Evolutionary conservation across 2,888 invertebrate genomes (phyloP).

Genomic region (Acanthosepion lycidas): DNA sequence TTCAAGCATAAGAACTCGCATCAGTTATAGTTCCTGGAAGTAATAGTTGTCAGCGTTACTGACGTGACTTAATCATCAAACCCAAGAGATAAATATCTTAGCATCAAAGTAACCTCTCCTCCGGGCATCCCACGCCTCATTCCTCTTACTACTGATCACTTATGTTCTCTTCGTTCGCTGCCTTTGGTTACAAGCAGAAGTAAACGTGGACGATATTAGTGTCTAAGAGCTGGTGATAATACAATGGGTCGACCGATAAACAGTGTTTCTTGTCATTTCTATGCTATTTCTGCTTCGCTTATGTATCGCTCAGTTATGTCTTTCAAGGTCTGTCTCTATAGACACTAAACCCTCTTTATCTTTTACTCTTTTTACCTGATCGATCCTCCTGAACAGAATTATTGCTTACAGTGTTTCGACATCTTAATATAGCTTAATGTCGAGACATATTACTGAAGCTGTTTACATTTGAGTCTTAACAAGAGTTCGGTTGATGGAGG

Average conservation of each 20-base stretch:
- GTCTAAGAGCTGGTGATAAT: neutral
- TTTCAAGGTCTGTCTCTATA: neutral
- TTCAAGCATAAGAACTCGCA: neutral
- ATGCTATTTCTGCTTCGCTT: neutral
- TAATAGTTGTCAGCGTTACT: neutral
- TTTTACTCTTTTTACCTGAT: too few relatives aligned
- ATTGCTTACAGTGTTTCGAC: too few relatives aligned
- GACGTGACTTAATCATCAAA: neutral
- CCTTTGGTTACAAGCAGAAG: neutral
- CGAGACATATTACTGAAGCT: too few relatives aligned
- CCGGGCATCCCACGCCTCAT: neutral
- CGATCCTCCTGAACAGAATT: too few relatives aligned
- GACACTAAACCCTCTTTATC: too few relatives aligned
- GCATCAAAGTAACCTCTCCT: neutral
- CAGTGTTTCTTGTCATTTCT: neutral
- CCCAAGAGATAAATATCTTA: neutral
- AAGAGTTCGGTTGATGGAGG: too few relatives aligned
- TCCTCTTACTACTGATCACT: neutral
- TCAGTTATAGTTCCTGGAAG: neutral
- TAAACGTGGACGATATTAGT: neutral
- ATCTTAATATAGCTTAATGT: too few relatives aligned
- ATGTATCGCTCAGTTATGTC: neutral
- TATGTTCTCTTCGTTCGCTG: neutral
- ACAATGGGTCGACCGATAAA: neutral
- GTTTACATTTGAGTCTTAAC: too few relatives aligned